Base-by-base conservation (phyloP, 2,797 vertebrate genomes). In the Spea hammondii region DNA sequence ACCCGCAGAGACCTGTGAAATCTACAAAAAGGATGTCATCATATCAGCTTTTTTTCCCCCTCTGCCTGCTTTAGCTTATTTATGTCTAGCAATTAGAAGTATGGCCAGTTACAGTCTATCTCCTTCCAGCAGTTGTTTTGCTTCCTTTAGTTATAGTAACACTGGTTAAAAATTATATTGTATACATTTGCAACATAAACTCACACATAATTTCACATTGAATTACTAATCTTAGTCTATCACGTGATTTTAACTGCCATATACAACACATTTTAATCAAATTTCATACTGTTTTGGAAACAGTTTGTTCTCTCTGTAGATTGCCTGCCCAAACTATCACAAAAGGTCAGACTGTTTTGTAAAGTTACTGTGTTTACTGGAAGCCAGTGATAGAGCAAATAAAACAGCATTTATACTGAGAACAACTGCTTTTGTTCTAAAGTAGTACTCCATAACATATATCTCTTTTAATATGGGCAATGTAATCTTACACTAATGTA, bases 1-100 rank as follows among this genome's bases (percentile, higher is more conserved):
- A 72, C 69, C 69, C 10, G 45, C 44, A 17, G 59, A 65, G 60
- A 55, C 49, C 48, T 32, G 47, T 49, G 59, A 74, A 74, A 59
- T 32, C 12, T 72, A 59, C 44, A 74, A 64, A 68, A 64, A 74
- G 59, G 72, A 64, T 74, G 50, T 72, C 55, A 51, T 74, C 14
- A 62, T 62, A 50, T 45, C 53, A 72, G 53, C 32, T 46, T 10
- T 9, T 45, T 72, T 72, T 53, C 51, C 32, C 32, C 47, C n/a
- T 45, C 50, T 70, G 69, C n/a, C 50, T 70, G 50, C 69, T 70
- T 46, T 55, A 17, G 50, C 69, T 70, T 70, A 70, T 55, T 70
- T 70, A 70, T 51, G 14, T 55, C 51, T 55, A 55, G 14, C 50
- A 54, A 55, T 70, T 54, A 55, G 8, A 70, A 54, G 55, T 70